Conservation (phyloP, 2,113 vertebrate genomes). For the Melanotaenia duboulayi region DNA sequence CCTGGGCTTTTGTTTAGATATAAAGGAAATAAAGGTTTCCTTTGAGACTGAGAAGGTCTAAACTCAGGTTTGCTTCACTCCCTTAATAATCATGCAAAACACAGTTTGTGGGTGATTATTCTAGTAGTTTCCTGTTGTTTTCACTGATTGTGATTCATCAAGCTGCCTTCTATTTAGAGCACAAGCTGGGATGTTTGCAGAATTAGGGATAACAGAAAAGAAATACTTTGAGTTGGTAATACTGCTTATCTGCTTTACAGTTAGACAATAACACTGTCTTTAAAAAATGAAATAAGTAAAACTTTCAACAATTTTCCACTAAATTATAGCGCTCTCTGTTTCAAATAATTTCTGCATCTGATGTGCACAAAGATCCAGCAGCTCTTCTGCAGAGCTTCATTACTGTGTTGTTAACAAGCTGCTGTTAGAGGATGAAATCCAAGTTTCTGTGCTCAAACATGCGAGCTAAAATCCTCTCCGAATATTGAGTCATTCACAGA, state of each 20-base stretch:
- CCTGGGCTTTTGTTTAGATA: too few species aligned
- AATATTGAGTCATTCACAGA: too few species aligned
- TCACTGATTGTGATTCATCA: constrained; percentile 29
- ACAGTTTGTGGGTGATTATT: constrained; percentile 29
- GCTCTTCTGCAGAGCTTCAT: background rate
- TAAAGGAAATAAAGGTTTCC: too few species aligned
- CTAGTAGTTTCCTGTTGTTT: constrained; percentile 8
- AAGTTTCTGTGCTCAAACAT: background rate
- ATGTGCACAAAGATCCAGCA: too few species aligned
- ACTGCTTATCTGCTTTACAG: background rate
- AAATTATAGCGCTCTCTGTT: too few species aligned
- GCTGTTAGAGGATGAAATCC: background rate
- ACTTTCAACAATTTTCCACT: too few species aligned
- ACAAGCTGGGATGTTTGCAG: constrained; percentile 3
- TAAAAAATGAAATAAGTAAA: too few species aligned
- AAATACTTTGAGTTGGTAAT: background rate
- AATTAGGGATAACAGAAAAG: background rate
- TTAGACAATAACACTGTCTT: background rate
- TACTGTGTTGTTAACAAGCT: background rate
- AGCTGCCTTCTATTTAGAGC: constrained; percentile 17
- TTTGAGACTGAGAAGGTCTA: too few species aligned
- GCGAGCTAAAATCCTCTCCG: background rate
- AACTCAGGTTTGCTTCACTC: constrained; percentile 22
- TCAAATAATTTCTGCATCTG: background rate
- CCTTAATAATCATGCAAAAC: background rate